Conservation (phyloP, 2,797 vertebrate species). For the Thaleichthys pacificus region DNA sequence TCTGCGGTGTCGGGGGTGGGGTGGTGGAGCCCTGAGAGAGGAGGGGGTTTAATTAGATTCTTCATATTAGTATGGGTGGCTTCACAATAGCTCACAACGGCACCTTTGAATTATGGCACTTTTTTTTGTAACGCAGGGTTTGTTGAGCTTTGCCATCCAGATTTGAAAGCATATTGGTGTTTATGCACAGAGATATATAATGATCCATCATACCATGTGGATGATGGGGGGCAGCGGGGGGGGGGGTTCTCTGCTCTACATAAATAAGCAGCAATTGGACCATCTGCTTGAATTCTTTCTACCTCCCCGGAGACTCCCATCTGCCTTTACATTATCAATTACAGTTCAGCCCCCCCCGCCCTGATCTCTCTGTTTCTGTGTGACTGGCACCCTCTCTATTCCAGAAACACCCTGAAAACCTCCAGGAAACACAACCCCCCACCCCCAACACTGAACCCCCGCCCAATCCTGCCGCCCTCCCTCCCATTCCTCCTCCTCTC, state of each 20-base stretch:
- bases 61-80: constrained; percentile 79
- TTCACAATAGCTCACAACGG: constrained; percentile 81
- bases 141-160: constrained; percentile 84
- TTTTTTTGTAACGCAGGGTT: constrained; percentile 63
- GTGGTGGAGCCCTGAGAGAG: constrained; percentile 47
- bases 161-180: constrained; percentile 99
- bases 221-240: constrained; percentile 22
- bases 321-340: constrained; percentile 99
- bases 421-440: constrained; percentile 27
- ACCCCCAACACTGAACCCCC: constrained; percentile 19
- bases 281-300: constrained; percentile 97
- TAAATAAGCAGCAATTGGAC: constrained; percentile 97
- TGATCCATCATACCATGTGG: constrained; percentile 92
- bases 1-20: constrained; percentile 36
- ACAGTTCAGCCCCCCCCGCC: constrained; percentile 85
- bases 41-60: constrained; percentile 71
- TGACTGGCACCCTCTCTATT: constrained; percentile 81
- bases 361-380: constrained; percentile 34
- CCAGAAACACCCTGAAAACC: constrained; percentile 54
- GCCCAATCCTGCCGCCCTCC: constrained; percentile 17
- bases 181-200: constrained; percentile 93
- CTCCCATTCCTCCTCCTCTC: constrained; percentile 18
- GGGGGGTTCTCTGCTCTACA: constrained; percentile 86
- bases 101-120: constrained; percentile 86
- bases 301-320: constrained; percentile 94